Evolutionary conservation across 1,140 invertebrate genomes (phyloP), one percentile per base, ranked within the genome.

Genomic region (Eumeta japonica): DNA sequence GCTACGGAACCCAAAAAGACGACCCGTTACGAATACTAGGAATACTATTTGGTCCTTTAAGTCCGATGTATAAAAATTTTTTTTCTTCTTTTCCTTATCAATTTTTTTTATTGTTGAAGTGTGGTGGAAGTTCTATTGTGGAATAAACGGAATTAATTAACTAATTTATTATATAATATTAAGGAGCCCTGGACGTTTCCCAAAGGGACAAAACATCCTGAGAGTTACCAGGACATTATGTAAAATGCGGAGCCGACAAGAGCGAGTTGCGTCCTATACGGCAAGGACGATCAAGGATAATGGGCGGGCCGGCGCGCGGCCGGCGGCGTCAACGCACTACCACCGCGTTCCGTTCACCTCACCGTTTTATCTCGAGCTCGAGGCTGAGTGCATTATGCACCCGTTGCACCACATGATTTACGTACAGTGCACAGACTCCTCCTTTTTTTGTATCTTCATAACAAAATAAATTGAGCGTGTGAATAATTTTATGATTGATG

Each of bases 121-220:
- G 20, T 24, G 5, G 20, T 24, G 20, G 5, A 5, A 24, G 5
- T 24, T 5, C 5, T 7, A 24, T 24, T 5, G 5, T 7, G n/a
- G n/a, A 24, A 24, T 24, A 24, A 24, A 24, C 20, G 20, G 20
- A 24, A 24, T 24, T 24, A 24, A 24, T 24, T 5, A 24, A 24
- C n/a, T 5, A 24, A n/a, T 24, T 24, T 24, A 24, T 24, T 5
- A 24, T n/a, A n/a, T n/a, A n/a, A n/a, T n/a, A n/a, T 24, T n/a
- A 24, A 24, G 20, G 5, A 24, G n/a, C n/a, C 20, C 20, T n/a
- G 5, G 5, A n/a, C 20, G 20, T 24, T 24, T 24, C 20, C 75
- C 72, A 74, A 77, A 75, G 75, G 75, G 75, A 77, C 72, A 60
- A 76, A 77, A 73, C 75, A 77, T 77, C 75, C 75, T 77, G 72